phyloP scores from a whole-genome alignment of 2,113 vertebrate genomes.

The Spizaetus ornatus region DNA sequence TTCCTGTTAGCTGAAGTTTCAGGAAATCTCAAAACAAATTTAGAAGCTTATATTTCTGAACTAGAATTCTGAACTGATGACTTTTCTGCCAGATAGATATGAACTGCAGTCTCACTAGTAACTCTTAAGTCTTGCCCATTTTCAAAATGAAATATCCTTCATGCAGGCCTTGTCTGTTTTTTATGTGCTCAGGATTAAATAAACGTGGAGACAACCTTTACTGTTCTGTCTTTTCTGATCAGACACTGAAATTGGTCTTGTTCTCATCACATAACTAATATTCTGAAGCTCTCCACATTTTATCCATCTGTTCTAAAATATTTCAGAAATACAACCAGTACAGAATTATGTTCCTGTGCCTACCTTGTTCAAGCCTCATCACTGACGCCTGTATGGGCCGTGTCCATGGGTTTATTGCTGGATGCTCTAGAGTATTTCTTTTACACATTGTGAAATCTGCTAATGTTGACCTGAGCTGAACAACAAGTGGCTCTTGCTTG shows the following conservation, averaged over 20 bases:
- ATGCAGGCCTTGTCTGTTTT: not conserved
- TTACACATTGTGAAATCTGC: not conserved
- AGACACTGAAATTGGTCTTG: not conserved
- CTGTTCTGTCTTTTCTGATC: not conserved
- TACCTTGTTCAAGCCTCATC: not conserved
- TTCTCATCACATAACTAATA: not conserved
- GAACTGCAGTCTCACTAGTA: not conserved
- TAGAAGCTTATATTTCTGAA: not conserved
- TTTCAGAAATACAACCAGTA: not conserved
- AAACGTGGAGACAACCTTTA: not conserved
- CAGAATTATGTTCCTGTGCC: not conserved
- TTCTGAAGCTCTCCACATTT: not conserved
- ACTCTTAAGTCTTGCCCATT: not conserved
- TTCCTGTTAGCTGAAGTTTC: not conserved
- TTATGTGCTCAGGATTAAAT: not conserved
- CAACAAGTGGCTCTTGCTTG: not conserved
- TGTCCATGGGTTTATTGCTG: not conserved
- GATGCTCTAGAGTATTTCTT: not conserved
- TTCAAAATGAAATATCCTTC: not conserved
- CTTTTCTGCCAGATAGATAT: not conserved
- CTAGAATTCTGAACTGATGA: not conserved
- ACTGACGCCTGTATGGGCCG: not conserved
- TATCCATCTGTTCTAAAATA: not conserved
- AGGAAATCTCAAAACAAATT: not conserved
- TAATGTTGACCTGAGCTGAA: not conserved